Conservation (phyloP, 2,113 vertebrate genomes). For the Dolichallabes microphthalmus region DNA sequence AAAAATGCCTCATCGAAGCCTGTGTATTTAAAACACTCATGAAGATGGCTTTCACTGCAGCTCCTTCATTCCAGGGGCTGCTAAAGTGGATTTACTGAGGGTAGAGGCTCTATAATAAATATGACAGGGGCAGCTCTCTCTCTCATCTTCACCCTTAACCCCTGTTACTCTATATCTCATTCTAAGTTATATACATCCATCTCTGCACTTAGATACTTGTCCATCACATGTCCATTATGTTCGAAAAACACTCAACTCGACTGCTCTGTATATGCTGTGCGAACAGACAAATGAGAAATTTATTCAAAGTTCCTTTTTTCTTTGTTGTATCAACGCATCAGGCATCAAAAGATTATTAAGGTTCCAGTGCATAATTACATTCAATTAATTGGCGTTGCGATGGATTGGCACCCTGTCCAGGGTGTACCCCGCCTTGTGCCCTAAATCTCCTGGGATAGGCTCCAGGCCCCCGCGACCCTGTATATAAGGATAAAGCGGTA, state of each 20-base stretch:
- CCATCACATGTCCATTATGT: background rate
- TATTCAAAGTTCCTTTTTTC: background rate
- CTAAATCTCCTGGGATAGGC: too few relatives aligned
- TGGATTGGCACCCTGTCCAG: too few relatives aligned
- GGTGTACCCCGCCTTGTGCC: too few relatives aligned
- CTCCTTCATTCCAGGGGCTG: background rate
- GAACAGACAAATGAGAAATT: background rate
- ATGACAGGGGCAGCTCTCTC: background rate
- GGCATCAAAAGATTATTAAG: background rate
- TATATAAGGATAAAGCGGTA: too few relatives aligned
- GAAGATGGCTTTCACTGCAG: constrained; percentile 20
- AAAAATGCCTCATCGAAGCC: constrained; percentile 41
- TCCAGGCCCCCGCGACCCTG: too few relatives aligned
- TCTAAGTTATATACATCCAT: constrained; percentile 9
- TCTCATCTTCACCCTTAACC: constrained; percentile 32
- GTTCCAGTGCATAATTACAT: background rate
- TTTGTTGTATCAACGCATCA: background rate
- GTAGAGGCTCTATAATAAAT: constrained; percentile 43
- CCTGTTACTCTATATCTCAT: constrained; percentile 39
- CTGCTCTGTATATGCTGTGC: background rate
- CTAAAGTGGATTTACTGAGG: constrained; percentile 38
- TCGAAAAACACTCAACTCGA: background rate
- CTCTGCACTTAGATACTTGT: constrained; percentile 21
- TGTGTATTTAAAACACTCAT: constrained; percentile 36
- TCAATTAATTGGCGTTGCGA: too few relatives aligned